Evolutionary conservation across 2,113 vertebrate genomes (phyloP).

Genomic region (Lasiurus borealis): DNA sequence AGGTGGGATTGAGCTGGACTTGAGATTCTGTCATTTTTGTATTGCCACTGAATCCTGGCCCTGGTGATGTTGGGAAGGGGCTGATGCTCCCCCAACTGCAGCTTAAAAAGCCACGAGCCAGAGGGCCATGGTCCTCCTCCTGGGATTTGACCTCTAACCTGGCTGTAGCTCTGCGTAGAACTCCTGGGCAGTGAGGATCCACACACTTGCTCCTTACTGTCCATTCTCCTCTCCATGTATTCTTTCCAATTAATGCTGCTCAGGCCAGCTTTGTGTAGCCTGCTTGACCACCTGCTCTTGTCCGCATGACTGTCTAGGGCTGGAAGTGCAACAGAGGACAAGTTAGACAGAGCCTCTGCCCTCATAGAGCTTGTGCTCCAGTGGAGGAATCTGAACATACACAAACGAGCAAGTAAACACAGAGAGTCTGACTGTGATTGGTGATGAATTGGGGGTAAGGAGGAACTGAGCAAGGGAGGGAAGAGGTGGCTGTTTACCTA

Average conservation of each 20-base stretch:
- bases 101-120: background rate
- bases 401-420: background rate
- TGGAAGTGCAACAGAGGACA: background rate
- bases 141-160: background rate
- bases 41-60: background rate
- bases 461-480: background rate
- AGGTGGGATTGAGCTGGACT: background rate
- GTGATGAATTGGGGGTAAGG: background rate
- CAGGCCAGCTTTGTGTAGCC: background rate
- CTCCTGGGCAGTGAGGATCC: rapidly evolving
- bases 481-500: background rate
- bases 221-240: background rate
- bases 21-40: background rate
- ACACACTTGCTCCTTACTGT: background rate
- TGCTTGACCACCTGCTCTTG: background rate
- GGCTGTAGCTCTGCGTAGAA: background rate
- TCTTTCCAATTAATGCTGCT: rapidly evolving
- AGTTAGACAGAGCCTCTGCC: background rate
- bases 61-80: background rate
- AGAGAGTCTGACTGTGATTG: background rate
- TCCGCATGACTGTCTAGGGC: background rate
- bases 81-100: background rate
- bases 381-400: background rate
- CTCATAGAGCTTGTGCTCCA: background rate
- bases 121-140: background rate